Conservation (phyloP, 2,888 invertebrate species). For the Prosapia bicincta region DNA sequence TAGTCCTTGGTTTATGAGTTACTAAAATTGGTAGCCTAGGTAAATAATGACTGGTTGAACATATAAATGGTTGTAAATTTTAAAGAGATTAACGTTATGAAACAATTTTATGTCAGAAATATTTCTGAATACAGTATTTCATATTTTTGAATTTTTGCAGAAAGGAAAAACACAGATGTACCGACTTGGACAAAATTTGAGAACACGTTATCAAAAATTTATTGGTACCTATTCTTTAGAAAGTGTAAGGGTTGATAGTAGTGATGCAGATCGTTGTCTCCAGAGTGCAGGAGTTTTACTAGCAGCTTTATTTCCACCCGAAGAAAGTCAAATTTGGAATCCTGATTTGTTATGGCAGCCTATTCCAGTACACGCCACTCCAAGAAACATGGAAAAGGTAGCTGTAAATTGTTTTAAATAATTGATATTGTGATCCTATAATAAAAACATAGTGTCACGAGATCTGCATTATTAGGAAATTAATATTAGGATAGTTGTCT, state of each 20-base stretch:
- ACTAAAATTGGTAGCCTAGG: too few relatives aligned
- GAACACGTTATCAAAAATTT: constrained; percentile 63
- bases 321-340: constrained; percentile 58
- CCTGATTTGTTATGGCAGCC: constrained; percentile 66
- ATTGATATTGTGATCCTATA: too few relatives aligned
- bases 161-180: constrained; percentile 71
- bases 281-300: constrained; percentile 33
- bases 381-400: constrained; percentile 9
- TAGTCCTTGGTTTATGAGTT: too few relatives aligned
- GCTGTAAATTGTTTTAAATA: too few relatives aligned
- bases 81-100: too few relatives aligned
- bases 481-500: too few relatives aligned
- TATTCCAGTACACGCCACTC: constrained; percentile 56
- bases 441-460: too few relatives aligned
- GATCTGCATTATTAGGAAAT: too few relatives aligned
- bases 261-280: constrained; percentile 32
- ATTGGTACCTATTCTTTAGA: constrained; percentile 61
- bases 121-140: too few relatives aligned
- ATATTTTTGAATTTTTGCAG: constrained; percentile 48
- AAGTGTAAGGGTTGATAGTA: constrained; percentile 49
- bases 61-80: too few relatives aligned
- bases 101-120: too few relatives aligned
- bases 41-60: too few relatives aligned
- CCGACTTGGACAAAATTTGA: constrained; percentile 67
- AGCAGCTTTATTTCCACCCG: constrained; percentile 65